Evolutionary conservation across 2,888 invertebrate species (phyloP).

Genomic region (Entomobrya multifasciata): DNA sequence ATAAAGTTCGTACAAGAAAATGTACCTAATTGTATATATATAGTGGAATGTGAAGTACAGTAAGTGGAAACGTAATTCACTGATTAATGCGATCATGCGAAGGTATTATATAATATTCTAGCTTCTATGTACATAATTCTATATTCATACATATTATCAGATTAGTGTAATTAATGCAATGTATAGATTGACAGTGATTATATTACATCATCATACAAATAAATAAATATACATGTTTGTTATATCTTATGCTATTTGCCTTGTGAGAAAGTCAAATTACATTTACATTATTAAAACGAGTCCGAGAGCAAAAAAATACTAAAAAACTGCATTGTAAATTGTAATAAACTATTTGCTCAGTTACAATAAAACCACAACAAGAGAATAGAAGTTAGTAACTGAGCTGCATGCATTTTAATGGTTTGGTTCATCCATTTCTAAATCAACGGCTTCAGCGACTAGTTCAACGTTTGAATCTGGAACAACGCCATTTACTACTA

Average conservation of each 20-base stretch:
- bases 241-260: background rate
- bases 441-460: slow-evolving; percentile 65
- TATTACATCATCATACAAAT: background rate
- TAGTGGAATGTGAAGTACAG: slow-evolving; percentile 16
- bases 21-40: background rate
- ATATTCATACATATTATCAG: too few relatives aligned
- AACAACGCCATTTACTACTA: slow-evolving; percentile 30
- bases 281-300: slow-evolving; percentile 33
- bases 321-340: slow-evolving; percentile 33
- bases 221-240: background rate
- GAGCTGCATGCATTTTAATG: slow-evolving; percentile 48
- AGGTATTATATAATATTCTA: background rate
- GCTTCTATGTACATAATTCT: background rate
- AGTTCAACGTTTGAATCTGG: slow-evolving; percentile 48
- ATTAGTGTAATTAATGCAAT: background rate
- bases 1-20: slow-evolving; percentile 28
- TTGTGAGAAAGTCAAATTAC: background rate
- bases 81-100: slow-evolving; percentile 33
- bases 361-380: background rate
- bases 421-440: slow-evolving; percentile 71
- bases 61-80: slow-evolving; percentile 9
- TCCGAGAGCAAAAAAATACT: slow-evolving; percentile 45
- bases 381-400: background rate
- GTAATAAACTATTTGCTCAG: too few relatives aligned
- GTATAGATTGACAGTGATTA: background rate